Percentiles rank a stretch among this genome's conserved stretches.
phyloP scores from a whole-genome alignment of 2,113 vertebrate species.

The Hemiprocne comata region DNA sequence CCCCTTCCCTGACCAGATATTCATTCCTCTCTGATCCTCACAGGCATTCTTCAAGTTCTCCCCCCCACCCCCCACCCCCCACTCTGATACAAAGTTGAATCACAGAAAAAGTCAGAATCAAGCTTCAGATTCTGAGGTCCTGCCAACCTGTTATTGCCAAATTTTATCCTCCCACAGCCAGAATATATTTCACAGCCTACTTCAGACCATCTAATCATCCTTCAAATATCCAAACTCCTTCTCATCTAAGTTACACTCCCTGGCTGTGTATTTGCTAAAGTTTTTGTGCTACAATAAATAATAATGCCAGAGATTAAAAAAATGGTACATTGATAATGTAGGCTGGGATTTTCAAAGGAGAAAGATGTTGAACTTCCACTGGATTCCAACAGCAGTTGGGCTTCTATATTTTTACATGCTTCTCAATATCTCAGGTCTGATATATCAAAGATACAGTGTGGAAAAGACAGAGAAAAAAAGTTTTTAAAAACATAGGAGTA shows the following conservation, averaged over 20 bases:
- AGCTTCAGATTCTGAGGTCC: neutral
- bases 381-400: neutral
- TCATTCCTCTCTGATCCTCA: neutral
- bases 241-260: neutral
- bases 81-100: neutral
- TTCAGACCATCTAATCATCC: neutral
- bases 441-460: neutral
- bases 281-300: neutral
- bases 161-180: neutral
- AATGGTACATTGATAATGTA: neutral
- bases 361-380: neutral
- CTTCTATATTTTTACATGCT: neutral
- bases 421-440: neutral
- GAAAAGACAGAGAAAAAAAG: neutral
- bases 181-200: neutral
- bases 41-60: neutral
- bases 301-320: neutral
- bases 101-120: neutral
- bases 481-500: neutral
- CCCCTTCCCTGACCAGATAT: neutral
- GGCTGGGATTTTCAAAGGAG: neutral
- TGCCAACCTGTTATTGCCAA: neutral
- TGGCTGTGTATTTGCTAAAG: neutral
- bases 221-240: neutral
- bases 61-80: rapidly evolving